phyloP scores from a whole-genome alignment of 2,888 invertebrate genomes.

The Idaea biselata region DNA sequence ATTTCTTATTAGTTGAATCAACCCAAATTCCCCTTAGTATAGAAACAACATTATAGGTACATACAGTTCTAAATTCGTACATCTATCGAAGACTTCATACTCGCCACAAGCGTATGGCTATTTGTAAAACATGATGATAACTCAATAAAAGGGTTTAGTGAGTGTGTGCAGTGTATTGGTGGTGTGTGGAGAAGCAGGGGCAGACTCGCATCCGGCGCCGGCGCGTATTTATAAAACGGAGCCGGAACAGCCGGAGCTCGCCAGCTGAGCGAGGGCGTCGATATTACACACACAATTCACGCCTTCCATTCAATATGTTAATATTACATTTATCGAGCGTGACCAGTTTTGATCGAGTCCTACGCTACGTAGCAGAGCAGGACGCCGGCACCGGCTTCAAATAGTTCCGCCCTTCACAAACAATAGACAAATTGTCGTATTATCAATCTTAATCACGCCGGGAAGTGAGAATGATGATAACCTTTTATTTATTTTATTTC shows the following conservation, averaged over 20 bases:
- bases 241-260: constrained; percentile 65
- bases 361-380: constrained; percentile 13
- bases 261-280: constrained; percentile 54
- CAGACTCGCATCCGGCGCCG: constrained; percentile 67
- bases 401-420: constrained; percentile 27
- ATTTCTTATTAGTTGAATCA: constrained; percentile 5
- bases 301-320: constrained; percentile 42
- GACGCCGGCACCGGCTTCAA: constrained; percentile 18
- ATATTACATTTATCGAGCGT: constrained; percentile 40
- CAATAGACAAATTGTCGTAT: constrained; percentile 22
- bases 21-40: not conserved
- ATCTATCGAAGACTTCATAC: constrained; percentile 8
- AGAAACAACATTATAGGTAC: not conserved
- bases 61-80: not conserved
- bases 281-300: constrained; percentile 39
- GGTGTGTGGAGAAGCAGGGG: constrained; percentile 27
- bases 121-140: constrained; percentile 54
- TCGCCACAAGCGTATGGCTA: constrained; percentile 38
- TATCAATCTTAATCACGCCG: constrained; percentile 21
- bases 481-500: not conserved
- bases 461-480: constrained; percentile 11
- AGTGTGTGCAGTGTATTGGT: constrained; percentile 41
- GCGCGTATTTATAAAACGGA: constrained; percentile 73
- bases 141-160: constrained; percentile 57
- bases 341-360: constrained; percentile 32